phyloP scores from a whole-genome alignment of 2,888 invertebrate genomes.

The Limnephilus auricula region DNA sequence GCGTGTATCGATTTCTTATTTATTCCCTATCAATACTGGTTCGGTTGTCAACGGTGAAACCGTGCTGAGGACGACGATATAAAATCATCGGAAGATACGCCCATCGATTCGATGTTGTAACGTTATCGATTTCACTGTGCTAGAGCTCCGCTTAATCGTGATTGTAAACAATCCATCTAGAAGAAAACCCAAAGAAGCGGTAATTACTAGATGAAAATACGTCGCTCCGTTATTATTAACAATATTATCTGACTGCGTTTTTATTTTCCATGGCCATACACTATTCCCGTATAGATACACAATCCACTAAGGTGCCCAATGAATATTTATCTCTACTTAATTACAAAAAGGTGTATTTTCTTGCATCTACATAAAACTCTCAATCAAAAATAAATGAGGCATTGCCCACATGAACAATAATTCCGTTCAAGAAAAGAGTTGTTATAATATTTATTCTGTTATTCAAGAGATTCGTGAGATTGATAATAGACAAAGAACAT shows the following conservation, averaged over 20 bases:
- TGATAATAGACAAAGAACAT: slow-evolving; percentile 19
- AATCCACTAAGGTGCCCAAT: background rate
- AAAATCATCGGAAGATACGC: no score
- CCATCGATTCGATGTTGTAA: no score
- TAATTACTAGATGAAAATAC: background rate
- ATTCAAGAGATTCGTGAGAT: slow-evolving; percentile 13
- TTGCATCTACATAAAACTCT: slow-evolving; percentile 22
- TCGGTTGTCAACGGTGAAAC: no score
- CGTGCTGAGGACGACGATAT: no score
- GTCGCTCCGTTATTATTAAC: background rate
- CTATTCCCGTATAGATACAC: background rate
- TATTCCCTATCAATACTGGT: no score
- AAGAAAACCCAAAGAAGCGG: no score
- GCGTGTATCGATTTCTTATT: no score
- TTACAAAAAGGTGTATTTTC: slow-evolving; percentile 20
- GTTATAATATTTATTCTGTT: background rate
- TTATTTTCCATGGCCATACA: background rate
- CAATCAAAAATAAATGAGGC: slow-evolving; percentile 47
- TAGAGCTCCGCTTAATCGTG: no score
- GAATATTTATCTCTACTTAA: slow-evolving; percentile 14
- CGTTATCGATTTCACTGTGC: no score
- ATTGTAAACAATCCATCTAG: no score
- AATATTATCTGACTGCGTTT: background rate
- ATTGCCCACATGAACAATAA: slow-evolving; percentile 30
- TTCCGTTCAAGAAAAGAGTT: background rate